Evolutionary conservation across 1,140 invertebrate genomes (phyloP).

Genomic region (Charaxes varanes): DNA sequence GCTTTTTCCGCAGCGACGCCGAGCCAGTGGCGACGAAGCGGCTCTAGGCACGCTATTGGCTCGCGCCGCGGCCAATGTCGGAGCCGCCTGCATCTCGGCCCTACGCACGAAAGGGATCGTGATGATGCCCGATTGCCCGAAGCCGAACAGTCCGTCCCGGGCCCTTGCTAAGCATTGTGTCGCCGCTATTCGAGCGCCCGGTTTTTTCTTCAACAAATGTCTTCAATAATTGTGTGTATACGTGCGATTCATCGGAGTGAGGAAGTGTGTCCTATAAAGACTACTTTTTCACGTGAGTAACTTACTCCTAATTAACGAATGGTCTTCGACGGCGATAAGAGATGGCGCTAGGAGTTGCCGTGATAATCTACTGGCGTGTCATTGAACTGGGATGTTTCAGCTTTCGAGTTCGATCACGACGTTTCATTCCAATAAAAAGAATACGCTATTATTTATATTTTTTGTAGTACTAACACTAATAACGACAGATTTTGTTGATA

Average conservation of each 20-base stretch:
- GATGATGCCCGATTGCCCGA: conserved; percentile 22
- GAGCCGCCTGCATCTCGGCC: conserved; percentile 29
- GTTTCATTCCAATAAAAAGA: too few species aligned
- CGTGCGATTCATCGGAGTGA: conserved; percentile 33
- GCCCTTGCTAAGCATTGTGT: conserved; percentile 56
- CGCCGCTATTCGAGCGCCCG: conserved; percentile 36
- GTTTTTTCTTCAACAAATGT: conserved; percentile 45
- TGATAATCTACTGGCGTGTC: conserved; percentile 30
- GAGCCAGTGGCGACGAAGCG: conserved; percentile 42
- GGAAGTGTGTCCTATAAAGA: conserved; percentile 24
- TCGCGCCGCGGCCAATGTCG: conserved; percentile 39
- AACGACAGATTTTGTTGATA: too few species aligned
- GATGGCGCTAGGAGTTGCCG: conserved; percentile 51
- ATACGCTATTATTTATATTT: conserved; percentile 26
- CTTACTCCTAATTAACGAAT: conserved; percentile 33
- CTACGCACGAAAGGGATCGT: conserved; percentile 59
- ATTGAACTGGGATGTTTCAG: conserved; percentile 37
- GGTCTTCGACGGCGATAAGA: conserved; percentile 28
- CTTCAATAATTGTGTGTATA: conserved; percentile 34
- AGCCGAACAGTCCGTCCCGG: conserved; percentile 44
- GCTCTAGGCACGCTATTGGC: conserved; percentile 38
- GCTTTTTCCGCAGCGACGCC: conserved; percentile 40
- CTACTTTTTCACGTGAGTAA: conserved; percentile 51
- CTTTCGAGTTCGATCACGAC: conserved; percentile 15
- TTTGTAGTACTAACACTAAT: background rate